Base-by-base conservation (phyloP, 92 coral and sea anemone species). In the Desmophyllum pertusum region DNA sequence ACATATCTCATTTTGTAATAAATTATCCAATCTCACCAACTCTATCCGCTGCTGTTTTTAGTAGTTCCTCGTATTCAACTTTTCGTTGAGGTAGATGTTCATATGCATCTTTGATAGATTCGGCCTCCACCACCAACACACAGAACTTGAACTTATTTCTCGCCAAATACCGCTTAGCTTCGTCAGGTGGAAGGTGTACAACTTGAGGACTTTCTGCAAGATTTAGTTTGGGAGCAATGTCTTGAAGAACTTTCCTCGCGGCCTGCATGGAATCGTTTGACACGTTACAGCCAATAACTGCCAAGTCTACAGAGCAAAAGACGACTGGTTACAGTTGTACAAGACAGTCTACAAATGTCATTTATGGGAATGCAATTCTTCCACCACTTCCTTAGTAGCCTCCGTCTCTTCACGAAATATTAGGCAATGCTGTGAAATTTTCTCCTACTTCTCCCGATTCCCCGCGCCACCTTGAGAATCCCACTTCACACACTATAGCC, bases 81-180 rank as follows among this genome's bases (percentile, higher is more conserved):
- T 5, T 18, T 6, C 52, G n/a, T 15, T 50, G 3, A 4, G 25
- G 0, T 15, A 39, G 33, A 33, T 73, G 14, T 14, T 23, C 67
- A 25, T 11, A 19, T 6, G 40, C 78, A 25, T 39, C 40, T 15
- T 4, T 13, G 30, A 82, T 46, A 7, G 30, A 72, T 21, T 29
- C 36, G 39, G 29, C 84, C n/a, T 82, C 86, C 25, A 57, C 63
- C 39, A 72, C 67, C 55, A 82, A 5, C 37, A 82, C 80, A 27
- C 79, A 72, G 37, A 10, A 1, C 41, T 17, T 41, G 50, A 59
- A 46, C 0, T 4, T 23, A 9, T 41, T 27, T 0, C 13, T 1
- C 23, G 3, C 18, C 17, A 82, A 72, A 61, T 51, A 70, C 2
- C 18, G 6, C 7, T 11, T 42, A 4, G 25, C 1, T 23, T 40